Base-by-base conservation (phyloP, 2,888 invertebrate genomes). In the Steromphala cineraria region DNA sequence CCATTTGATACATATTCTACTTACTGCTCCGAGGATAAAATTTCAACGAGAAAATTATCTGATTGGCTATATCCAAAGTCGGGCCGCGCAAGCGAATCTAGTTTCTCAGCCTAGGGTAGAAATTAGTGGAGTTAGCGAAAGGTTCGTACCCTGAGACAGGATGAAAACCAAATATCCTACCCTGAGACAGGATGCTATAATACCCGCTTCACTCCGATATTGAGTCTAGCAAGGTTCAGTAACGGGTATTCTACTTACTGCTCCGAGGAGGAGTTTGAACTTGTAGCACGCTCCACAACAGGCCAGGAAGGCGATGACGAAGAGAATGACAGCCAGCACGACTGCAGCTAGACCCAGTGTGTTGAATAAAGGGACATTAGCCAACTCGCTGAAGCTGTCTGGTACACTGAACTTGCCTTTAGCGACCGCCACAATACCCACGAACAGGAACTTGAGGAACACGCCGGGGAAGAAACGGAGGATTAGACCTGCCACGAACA, bases 291-390 rank as follows among this genome's bases (percentile, higher is more conserved):
- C 98, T 46, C 98, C 98, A 90, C 98, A 98, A 94, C 98, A 98
- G 83, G 98, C 98, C 89, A 98, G 96, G 95, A 98, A 98, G 75
- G 98, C 97, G 21, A 98, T 96, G 74, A 98, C 94, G 93, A 98
- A 97, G 89, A 98, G 96, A 83, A 98, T 95, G 40, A 96, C 94
- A 36, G 98, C 98, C 15, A 98, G 96, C 78, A 97, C 95, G 89
- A 98, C 97, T 87, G 98, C n/a, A 1, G 76, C 79, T 1, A 79
- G 17, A 0, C 81, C 81, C 0, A 75, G 75, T 1, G 78, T 67
- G 19, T 77, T 55, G 19, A 56, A 55, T 56, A 77, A 19, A 3
- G 77, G 36, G 17, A 53, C 55, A 4, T 36, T 55, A 13, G 31
- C 55, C 36, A 77, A 15, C 15, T 77, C 10, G 28, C n/a, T 36